phyloP scores from a whole-genome alignment of 2,888 invertebrate genomes.

The Diachrysia chrysitis region DNA sequence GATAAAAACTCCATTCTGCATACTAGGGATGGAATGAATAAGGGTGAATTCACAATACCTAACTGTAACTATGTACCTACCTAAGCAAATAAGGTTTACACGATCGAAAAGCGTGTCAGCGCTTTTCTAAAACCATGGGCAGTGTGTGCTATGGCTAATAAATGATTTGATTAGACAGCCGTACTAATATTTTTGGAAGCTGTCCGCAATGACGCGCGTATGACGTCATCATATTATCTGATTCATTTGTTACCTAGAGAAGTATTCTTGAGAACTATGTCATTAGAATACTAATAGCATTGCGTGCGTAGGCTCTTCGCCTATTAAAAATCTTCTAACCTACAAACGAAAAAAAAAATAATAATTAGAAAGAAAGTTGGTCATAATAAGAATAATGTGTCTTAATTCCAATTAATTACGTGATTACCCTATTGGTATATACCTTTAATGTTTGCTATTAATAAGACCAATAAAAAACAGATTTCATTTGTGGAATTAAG shows the following conservation, averaged over 20 bases:
- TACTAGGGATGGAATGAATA: too few relatives aligned
- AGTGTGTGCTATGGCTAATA: constrained; percentile 26
- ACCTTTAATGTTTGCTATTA: not conserved
- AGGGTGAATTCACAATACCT: too few relatives aligned
- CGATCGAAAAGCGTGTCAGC: not conserved
- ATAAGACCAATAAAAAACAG: too few relatives aligned
- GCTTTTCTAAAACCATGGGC: not conserved
- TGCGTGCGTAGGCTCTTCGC: constrained; percentile 35
- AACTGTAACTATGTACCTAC: too few relatives aligned
- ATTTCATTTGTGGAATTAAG: too few relatives aligned
- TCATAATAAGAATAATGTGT: not conserved
- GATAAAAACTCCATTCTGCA: too few relatives aligned
- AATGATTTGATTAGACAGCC: constrained; percentile 55
- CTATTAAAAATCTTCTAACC: not conserved
- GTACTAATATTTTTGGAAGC: constrained; percentile 52
- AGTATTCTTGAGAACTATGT: constrained; percentile 43
- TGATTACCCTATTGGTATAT: too few relatives aligned
- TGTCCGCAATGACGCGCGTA: constrained; percentile 40
- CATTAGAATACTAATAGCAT: constrained; percentile 44
- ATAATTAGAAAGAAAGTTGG: not conserved
- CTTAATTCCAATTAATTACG: not conserved
- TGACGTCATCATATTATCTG: constrained; percentile 59
- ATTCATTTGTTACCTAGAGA: constrained; percentile 55
- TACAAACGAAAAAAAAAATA: not conserved
- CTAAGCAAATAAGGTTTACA: too few relatives aligned